Conservation (phyloP, 2,113 vertebrate genomes). For the Thunnus thynnus region DNA sequence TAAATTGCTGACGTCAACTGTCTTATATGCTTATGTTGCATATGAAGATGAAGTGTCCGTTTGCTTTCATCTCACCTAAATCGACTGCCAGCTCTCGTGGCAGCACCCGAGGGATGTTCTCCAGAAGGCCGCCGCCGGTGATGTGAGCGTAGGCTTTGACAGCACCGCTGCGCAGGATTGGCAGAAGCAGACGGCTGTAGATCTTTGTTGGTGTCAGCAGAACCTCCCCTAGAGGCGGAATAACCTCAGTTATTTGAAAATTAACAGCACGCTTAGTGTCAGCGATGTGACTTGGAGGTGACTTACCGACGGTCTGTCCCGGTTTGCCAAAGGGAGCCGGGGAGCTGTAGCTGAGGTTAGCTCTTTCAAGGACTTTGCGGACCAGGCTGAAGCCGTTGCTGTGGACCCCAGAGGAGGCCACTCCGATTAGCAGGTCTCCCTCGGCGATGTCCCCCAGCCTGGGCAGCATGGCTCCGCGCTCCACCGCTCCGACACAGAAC, state of each 20-base stretch:
- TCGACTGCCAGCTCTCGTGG: conserved; percentile 87
- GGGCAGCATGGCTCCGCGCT: conserved; percentile 90
- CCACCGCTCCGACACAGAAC: conserved; percentile 94
- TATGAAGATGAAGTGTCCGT: not conserved
- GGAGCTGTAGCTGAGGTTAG: conserved; percentile 85
- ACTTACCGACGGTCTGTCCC: conserved; percentile 89
- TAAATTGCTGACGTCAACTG: not conserved
- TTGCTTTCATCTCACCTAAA: conserved; percentile 86
- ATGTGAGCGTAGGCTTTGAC: conserved; percentile 96
- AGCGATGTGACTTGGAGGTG: not conserved
- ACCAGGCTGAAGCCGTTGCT: conserved; percentile 98
- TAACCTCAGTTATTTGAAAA: too few species aligned
- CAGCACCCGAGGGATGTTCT: conserved; percentile 95
- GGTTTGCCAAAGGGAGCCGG: conserved; percentile 82
- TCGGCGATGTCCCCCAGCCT: conserved; percentile 85
- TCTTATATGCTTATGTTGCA: not conserved
- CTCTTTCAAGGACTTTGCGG: conserved; percentile 90
- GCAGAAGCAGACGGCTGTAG: conserved; percentile 91
- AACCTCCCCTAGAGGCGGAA: conserved; percentile 86
- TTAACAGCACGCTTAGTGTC: too few species aligned
- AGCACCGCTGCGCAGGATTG: conserved; percentile 88
- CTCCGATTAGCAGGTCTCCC: conserved; percentile 90
- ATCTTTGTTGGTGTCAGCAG: conserved; percentile 95
- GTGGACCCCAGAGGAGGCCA: conserved; percentile 95
- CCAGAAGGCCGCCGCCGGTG: conserved; percentile 95